Evolutionary conservation across 2,888 invertebrate genomes (phyloP).

Genomic region (Dryobotodes eremita): DNA sequence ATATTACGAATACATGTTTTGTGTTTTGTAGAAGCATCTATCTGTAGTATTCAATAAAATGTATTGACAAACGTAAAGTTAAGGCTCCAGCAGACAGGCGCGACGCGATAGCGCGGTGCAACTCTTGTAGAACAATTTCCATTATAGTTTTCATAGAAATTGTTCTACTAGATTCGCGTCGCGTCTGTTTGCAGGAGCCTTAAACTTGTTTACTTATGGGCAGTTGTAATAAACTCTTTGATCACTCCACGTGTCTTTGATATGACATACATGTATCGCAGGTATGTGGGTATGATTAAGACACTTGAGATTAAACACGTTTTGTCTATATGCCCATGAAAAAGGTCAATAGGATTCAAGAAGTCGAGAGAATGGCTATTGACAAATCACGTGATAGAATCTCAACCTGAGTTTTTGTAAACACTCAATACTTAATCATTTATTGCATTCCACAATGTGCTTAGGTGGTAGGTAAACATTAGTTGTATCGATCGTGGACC

Average conservation of each 20-base stretch:
- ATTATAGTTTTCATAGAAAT: no score
- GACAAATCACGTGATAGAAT: not conserved
- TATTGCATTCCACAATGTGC: no score
- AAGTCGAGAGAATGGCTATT: not conserved
- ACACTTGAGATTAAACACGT: not conserved
- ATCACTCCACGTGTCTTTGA: slow-evolving; percentile 37
- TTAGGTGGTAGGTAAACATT: no score
- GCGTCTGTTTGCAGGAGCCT: no score
- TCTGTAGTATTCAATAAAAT: no score
- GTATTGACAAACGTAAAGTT: not conserved
- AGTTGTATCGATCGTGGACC: no score
- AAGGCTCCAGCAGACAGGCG: no score
- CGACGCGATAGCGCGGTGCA: no score
- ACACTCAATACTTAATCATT: not conserved
- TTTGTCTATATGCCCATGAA: not conserved
- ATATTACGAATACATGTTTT: no score
- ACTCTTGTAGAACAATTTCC: no score
- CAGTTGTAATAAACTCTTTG: slow-evolving; percentile 45
- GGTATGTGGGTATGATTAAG: not conserved
- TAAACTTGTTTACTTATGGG: slow-evolving; percentile 36
- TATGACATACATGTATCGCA: slow-evolving; percentile 22
- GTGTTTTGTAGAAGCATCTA: no score
- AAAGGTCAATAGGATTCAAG: not conserved
- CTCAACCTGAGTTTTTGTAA: not conserved
- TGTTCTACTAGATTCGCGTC: no score